Base-by-base conservation (phyloP, 1,140 invertebrate species). In the Pachyrhynchus sulphureomaculatus region DNA sequence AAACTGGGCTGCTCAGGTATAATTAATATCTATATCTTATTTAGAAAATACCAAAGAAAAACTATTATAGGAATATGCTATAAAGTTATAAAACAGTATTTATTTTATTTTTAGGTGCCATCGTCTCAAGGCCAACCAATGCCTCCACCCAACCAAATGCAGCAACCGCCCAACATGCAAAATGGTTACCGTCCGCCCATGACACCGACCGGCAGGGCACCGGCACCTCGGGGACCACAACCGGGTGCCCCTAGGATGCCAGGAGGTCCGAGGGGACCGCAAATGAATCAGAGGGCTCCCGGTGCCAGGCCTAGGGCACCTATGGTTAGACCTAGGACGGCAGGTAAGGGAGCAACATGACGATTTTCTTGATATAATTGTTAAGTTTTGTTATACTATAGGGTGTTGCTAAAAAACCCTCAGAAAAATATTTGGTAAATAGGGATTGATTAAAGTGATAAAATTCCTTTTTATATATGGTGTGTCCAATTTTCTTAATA, bases 61-160 rank as follows among this genome's bases (percentile, higher is more conserved):
- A n/a, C n/a, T n/a, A n/a, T n/a, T n/a, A n/a, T n/a, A n/a, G n/a
- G n/a, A n/a, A n/a, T n/a, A n/a, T n/a, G n/a, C n/a, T n/a, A n/a
- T n/a, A n/a, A n/a, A n/a, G n/a, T n/a, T n/a, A n/a, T n/a, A n/a
- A n/a, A n/a, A n/a, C n/a, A n/a, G n/a, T n/a, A n/a, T n/a, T n/a
- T n/a, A n/a, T n/a, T n/a, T n/a, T n/a, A n/a, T n/a, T 45, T 54
- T 8, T 20, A 54, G 51, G 39, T 47, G 9, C 64, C 66, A 21
- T 53, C 66, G n/a, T 61, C 68, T 13, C 54, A 65, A 37, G 21
- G 42, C 12, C 65, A 49, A 32, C 56, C 52, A 1, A 65, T 68
- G 62, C 64, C 67, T 33, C 64, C 67, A 23, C 65, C 67, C 36
- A 64, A 67, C 32, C 60, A 67, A 42, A 59, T 60, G 47, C 65